Evolutionary conservation across 2,113 vertebrate genomes (phyloP), one percentile per base, ranked within the genome.

Genomic region (Microtus oregoni): DNA sequence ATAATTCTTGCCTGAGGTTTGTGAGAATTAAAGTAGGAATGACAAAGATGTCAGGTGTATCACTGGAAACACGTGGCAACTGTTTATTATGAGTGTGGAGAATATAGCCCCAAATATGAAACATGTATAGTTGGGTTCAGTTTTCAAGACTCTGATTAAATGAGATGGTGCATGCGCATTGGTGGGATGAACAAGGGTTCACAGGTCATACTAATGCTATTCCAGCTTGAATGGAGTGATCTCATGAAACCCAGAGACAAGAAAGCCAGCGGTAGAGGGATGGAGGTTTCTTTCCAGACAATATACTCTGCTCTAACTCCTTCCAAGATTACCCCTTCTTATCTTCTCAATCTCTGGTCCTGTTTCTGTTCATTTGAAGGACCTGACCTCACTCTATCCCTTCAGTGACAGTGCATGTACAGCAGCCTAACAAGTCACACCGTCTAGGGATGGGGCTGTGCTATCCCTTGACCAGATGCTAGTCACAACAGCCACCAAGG

Each of bases 341-440:
- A 75, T 73, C 65, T 81, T n/a, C 61, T 72, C 35, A 5, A 8
- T 52, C 58, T 1, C 2, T 6, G 50, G 67, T 92, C 65, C n/a
- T 38, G 4, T 35, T 82, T 22, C 0, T 77, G 44, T 76, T 13
- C 35, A 44, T 76, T 88, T 65, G 28, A 70, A 76, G 68, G 50
- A 91, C 5, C 24, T 1, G 13, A 14, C 4, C n/a, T 86, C 17
- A 52, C 14, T 12, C 24, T 50, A 61, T 26, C 17, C 28, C n/a
- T 82, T 9, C 26, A 4, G 15, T 2, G 24, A 12, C 1, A 61
- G 30, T 0, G 10, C 2, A 2, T 7, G 2, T 28, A 11, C 41
- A 73, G 30, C 6, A 12, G 63, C 10, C 38, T 12, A 35, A 38
- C 22, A 79, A 3, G 5, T 88, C 90, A 32, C 6, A 5, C 24